Evolutionary conservation across 1,140 invertebrate genomes (phyloP), one percentile per base, ranked within the genome.

Genomic region (Drosophila kepulauana): DNA sequence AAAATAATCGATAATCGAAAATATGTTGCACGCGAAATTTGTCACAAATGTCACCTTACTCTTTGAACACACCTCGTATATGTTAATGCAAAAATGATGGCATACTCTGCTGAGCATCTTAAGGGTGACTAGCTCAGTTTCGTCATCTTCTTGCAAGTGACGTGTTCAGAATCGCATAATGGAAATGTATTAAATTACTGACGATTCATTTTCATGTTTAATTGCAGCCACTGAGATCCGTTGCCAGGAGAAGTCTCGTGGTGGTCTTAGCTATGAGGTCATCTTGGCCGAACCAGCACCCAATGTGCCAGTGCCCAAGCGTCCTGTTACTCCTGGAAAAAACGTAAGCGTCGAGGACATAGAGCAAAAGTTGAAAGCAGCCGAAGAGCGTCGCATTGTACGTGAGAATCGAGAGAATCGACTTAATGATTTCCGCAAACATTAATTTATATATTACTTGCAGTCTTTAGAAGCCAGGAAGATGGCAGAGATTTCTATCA

Each of bases 191-290:
- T 74, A 51, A 79, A 74, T 88, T 88, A 71, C 68, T 72, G 13
- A 63, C 41, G 43, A 62, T 6, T 46, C 6, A 25, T 49, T 41
- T 61, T 28, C 52, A 73, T 68, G n/a, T 57, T 11, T 58, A 75
- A 11, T 77, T 91, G 69, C 92, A 98, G 97, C 96, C 61, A 97
- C 97, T 82, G 97, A 98, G 93, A 97, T 98, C 80, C 94, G 97
- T 88, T 97, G 96, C 94, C 96, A 97, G 93, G 97, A 98, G 93
- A 96, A 97, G 93, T 96, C 95, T 15, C 96, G 97, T 91, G 97
- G 98, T 43, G 97, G 98, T 33, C 92, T 98, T 49, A 96, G 97
- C 82, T 99, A 98, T 94, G 98, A 99, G 93, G 97, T 98, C 81
- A 98, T 99, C 84, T 93, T 99, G 77, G 97, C 97, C 49, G 97